Percentiles rank a stretch among this genome's conserved stretches.
These are phyloP conservation scores for Aporophyla nigra DNA, from an alignment of 2,888 invertebrate genomes.

Conservation along the genomic window DNA sequence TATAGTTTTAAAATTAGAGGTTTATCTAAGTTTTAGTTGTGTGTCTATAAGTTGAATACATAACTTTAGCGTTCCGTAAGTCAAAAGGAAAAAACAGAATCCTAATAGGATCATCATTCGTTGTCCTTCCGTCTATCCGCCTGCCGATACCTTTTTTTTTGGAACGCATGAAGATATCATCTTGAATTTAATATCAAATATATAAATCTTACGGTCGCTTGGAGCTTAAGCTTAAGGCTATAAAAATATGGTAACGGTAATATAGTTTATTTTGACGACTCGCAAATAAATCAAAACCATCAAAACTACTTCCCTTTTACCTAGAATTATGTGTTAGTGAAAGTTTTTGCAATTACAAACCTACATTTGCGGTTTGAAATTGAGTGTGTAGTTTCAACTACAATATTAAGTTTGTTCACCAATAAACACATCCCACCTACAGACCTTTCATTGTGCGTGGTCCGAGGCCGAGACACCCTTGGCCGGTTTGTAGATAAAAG, in stretches of 20 bases:
- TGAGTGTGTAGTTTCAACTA: too few species aligned
- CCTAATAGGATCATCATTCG: neutral
- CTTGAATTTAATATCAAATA: neutral
- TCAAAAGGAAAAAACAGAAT: neutral
- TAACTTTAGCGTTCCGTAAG: neutral
- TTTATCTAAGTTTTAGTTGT: slow-evolving; percentile 23
- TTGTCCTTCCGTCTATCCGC: neutral
- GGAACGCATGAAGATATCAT: neutral
- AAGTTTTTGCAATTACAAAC: neutral
- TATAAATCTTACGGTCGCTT: too few species aligned
- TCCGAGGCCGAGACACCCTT: too few species aligned
- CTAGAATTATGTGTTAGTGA: too few species aligned
- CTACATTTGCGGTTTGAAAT: neutral
- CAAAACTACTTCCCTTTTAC: too few species aligned
- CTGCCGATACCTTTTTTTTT: neutral
- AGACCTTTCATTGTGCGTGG: too few species aligned
- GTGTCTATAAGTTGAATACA: neutral
- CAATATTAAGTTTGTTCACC: too few species aligned
- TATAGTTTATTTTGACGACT: too few species aligned
- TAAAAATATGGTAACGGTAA: too few species aligned
- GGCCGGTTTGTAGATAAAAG: neutral
- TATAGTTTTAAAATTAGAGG: slow-evolving; percentile 25
- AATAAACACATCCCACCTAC: too few species aligned
- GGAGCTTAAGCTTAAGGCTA: too few species aligned
- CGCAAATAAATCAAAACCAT: too few species aligned